phyloP scores from a whole-genome alignment of 2,888 invertebrate species.

The Aradus depressus region DNA sequence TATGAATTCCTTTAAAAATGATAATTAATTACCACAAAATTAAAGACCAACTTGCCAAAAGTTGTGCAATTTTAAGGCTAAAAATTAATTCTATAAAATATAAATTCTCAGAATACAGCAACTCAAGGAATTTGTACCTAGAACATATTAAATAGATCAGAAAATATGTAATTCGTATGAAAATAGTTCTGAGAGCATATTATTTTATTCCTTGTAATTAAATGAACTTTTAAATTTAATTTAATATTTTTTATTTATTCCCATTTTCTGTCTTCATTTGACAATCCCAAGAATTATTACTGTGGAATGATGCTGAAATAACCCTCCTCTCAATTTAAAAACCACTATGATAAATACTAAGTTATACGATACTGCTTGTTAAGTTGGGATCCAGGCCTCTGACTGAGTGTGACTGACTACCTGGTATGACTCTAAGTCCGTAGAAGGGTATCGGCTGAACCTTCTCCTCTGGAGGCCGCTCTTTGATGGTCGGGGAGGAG shows the following conservation, averaged over 20 bases:
- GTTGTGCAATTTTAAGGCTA: too few relatives aligned
- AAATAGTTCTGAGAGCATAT: too few relatives aligned
- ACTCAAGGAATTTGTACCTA: too few relatives aligned
- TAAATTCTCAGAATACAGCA: too few relatives aligned
- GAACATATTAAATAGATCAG: too few relatives aligned
- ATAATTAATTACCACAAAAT: too few relatives aligned
- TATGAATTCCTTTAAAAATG: too few relatives aligned
- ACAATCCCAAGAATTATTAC: not conserved
- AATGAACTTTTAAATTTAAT: not conserved
- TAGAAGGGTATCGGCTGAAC: constrained; percentile 24
- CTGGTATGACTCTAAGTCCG: constrained; percentile 26
- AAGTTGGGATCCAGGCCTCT: not conserved
- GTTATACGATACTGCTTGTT: not conserved
- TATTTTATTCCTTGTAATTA: too few relatives aligned
- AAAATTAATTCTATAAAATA: not conserved
- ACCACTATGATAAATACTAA: not conserved
- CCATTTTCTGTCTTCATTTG: not conserved
- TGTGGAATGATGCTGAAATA: not conserved
- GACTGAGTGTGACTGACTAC: constrained; percentile 11
- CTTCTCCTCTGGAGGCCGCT: constrained; percentile 22
- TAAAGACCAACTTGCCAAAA: too few relatives aligned
- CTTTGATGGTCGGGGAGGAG: constrained; percentile 23
- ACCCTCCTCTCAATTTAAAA: not conserved
- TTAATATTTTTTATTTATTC: not conserved
- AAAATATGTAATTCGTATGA: too few relatives aligned